A percentile compares a stretch with the other conserved stretches of the same genome.
Evolutionary conservation across 2,113 vertebrate species (phyloP).

Genomic region (Eulemur rufifrons): DNA sequence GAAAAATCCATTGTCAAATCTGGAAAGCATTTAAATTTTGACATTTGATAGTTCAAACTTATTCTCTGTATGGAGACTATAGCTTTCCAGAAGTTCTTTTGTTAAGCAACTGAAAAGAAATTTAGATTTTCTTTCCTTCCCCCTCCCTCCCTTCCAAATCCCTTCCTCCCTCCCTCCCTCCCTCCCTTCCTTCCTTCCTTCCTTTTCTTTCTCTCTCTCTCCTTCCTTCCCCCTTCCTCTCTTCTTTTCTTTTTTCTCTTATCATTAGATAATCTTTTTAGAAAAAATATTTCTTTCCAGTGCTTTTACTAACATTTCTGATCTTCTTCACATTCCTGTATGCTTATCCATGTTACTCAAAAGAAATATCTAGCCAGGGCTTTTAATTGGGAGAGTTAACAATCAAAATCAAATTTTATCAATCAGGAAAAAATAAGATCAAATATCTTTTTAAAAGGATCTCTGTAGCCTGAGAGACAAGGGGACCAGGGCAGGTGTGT

Average conservation of each 20-base stretch:
- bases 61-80: not conserved
- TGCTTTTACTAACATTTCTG: not conserved
- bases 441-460: not conserved
- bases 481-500: not conserved
- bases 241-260: not conserved
- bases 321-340: not conserved
- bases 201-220: rapidly evolving
- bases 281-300: not conserved
- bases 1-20: not conserved
- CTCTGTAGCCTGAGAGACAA: not conserved
- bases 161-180: not conserved
- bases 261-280: not conserved
- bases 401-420: not conserved
- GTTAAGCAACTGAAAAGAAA: not conserved
- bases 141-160: too few relatives aligned
- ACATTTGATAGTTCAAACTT: not conserved
- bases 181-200: rapidly evolving
- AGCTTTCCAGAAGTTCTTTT: not conserved
- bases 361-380: not conserved
- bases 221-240: rapidly evolving
- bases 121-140: not conserved
- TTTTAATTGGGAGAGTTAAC: not conserved
- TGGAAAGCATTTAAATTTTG: not conserved
- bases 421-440: not conserved
- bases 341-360: not conserved